Evolutionary conservation across 2,888 invertebrate genomes (phyloP), one percentile per base, ranked within the genome.

Genomic region (Parapristionchus giblindavisi): DNA sequence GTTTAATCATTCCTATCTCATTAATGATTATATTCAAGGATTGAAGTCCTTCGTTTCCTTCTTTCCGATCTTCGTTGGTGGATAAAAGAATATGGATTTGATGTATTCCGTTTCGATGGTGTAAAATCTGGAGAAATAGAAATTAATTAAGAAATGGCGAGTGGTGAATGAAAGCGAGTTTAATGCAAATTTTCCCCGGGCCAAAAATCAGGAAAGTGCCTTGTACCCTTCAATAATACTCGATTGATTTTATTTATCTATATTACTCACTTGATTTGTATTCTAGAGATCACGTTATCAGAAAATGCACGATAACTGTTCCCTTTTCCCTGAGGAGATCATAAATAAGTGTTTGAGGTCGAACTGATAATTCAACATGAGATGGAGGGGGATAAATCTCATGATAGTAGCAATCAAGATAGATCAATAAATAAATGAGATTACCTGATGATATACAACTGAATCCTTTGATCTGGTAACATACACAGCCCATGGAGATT

Each of bases 91-190:
- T 99, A 96, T 88, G 92, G 93, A 68, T 99, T 99, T 89, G 99
- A 99, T 91, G 99, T 99, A 74, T 99, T 94, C 89, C 92, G 96
- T 91, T 99, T 99, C 90, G 99, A 99, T 90, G 99, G 99, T 0
- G 96, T 98, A 0, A 97, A n/a, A n/a, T n/a, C n/a, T n/a, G n/a
- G n/a, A n/a, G n/a, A n/a, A n/a, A n/a, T n/a, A n/a, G n/a, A n/a
- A n/a, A n/a, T n/a, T n/a, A n/a, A n/a, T n/a, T n/a, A n/a, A n/a
- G n/a, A n/a, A n/a, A n/a, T n/a, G n/a, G n/a, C n/a, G n/a, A n/a
- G n/a, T n/a, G n/a, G n/a, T n/a, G n/a, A n/a, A n/a, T n/a, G n/a
- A n/a, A n/a, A n/a, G n/a, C n/a, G n/a, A n/a, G n/a, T n/a, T n/a
- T n/a, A n/a, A n/a, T n/a, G n/a, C n/a, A n/a, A n/a, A n/a, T n/a